Conservation (phyloP, 2,113 vertebrate species). For the Hippocampus abdominalis region DNA sequence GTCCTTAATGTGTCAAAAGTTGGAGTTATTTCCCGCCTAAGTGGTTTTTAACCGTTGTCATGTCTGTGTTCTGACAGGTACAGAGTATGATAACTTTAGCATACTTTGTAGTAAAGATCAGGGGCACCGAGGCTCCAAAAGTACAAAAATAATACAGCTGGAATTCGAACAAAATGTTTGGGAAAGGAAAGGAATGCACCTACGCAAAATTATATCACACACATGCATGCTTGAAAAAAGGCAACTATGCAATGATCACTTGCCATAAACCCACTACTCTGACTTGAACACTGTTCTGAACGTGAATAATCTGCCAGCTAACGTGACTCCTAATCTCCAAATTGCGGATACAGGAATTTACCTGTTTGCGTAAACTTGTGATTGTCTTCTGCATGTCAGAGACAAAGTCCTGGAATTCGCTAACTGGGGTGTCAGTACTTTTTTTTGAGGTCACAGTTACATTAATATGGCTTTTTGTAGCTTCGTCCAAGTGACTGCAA, state of each 20-base stretch:
- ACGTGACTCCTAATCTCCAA: not conserved
- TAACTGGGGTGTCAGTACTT: slow-evolving; percentile 64
- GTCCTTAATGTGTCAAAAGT: not conserved
- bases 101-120: not conserved
- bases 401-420: slow-evolving; percentile 91
- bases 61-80: not conserved
- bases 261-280: not conserved
- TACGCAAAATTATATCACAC: not conserved
- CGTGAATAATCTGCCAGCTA: not conserved
- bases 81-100: not conserved
- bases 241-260: not conserved
- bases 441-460: slow-evolving; percentile 61
- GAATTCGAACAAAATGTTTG: not conserved
- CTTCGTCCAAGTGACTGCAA: slow-evolving; percentile 65
- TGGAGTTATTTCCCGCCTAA: not conserved
- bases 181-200: not conserved
- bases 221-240: not conserved
- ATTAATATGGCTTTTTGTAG: slow-evolving; percentile 58
- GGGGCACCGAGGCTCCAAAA: not conserved
- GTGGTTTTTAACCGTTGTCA: not conserved
- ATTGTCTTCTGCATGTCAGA: slow-evolving; percentile 94
- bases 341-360: slow-evolving; percentile 26
- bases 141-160: too few species aligned
- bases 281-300: not conserved
- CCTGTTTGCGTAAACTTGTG: slow-evolving; percentile 90